These are phyloP conservation scores for Lochmaea capreae DNA, from an alignment of 2,888 invertebrate genomes.

Conservation along the genomic window DNA sequence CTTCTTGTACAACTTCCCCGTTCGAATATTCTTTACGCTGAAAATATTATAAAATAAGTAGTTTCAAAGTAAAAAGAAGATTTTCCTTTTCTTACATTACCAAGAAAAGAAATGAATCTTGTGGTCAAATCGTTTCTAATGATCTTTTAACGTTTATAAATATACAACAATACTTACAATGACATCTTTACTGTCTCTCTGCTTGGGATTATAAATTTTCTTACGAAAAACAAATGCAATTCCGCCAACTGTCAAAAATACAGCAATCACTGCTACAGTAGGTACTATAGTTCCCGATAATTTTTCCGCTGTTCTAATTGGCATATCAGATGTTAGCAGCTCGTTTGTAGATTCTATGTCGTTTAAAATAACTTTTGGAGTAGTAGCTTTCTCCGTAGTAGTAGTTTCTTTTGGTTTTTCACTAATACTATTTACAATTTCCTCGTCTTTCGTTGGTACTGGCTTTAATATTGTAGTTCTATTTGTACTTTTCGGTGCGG, in stretches of 20 bases:
- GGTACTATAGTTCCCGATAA: constrained; percentile 78
- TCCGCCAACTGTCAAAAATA: constrained; percentile 76
- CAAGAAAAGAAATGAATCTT: too few species aligned
- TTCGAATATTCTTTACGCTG: constrained; percentile 78
- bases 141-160: neutral
- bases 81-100: too few species aligned
- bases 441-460: constrained; percentile 30
- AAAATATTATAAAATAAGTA: constrained; percentile 43
- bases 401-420: constrained; percentile 35
- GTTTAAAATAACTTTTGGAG: constrained; percentile 29
- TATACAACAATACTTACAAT: constrained; percentile 70
- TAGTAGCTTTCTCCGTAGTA: constrained; percentile 37
- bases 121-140: too few species aligned
- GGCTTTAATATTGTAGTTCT: constrained; percentile 46
- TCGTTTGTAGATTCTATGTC: constrained; percentile 46
- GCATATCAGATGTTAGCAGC: constrained; percentile 54
- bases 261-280: constrained; percentile 75
- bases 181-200: constrained; percentile 79
- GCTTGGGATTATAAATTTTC: constrained; percentile 74
- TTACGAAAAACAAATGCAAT: constrained; percentile 78
- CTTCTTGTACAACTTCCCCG: constrained; percentile 75
- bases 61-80: neutral
- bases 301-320: constrained; percentile 67
- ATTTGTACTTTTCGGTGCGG: constrained; percentile 6
- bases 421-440: constrained; percentile 30